Percentiles rank a stretch among this genome's conserved stretches.
These are phyloP conservation scores for Luidia sarsii DNA, from an alignment of 53 echinoderm and acorn worm genomes.

Conservation along the genomic window DNA sequence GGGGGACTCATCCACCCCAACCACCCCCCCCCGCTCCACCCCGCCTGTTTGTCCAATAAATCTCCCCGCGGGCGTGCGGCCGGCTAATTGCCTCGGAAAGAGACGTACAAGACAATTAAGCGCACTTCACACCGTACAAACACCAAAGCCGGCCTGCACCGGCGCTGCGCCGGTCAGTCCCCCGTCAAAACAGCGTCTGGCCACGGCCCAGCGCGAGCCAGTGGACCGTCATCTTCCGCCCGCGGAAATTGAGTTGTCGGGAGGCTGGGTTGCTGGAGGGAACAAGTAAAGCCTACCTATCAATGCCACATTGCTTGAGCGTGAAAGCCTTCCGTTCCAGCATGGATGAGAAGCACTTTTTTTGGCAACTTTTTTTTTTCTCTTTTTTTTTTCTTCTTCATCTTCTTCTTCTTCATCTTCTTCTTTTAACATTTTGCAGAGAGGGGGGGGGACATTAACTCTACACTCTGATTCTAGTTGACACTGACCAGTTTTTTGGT, in stretches of 20 bases:
- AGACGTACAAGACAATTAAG: constrained; percentile 38
- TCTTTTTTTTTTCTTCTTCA: no score
- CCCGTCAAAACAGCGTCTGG: constrained; percentile 6
- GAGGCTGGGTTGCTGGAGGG: constrained; percentile 29
- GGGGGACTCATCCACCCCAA: constrained; percentile 18
- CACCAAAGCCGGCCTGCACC: constrained; percentile 16
- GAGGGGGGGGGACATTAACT: no score
- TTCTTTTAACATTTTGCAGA: no score
- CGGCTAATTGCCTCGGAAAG: constrained; percentile 29
- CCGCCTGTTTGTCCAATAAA: constrained; percentile 37
- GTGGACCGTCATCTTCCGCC: constrained; percentile 23
- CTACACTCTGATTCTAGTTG: no score
- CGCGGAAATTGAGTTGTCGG: constrained; percentile 37
- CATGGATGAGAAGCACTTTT: no score
- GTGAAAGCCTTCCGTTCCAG: constrained; percentile 29
- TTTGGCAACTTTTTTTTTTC: no score
- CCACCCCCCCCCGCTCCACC: no score
- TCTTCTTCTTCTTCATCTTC: no score
- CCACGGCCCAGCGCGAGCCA: neutral
- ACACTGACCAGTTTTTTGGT: no score
- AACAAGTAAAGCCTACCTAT: constrained; percentile 15
- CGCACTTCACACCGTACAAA: constrained; percentile 15
- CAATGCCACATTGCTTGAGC: constrained; percentile 34
- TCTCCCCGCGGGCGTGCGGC: neutral
- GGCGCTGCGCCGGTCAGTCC: neutral